These are phyloP conservation scores for Bombycilla garrulus DNA, from an alignment of 2,113 vertebrate species.

Conservation along the genomic window DNA sequence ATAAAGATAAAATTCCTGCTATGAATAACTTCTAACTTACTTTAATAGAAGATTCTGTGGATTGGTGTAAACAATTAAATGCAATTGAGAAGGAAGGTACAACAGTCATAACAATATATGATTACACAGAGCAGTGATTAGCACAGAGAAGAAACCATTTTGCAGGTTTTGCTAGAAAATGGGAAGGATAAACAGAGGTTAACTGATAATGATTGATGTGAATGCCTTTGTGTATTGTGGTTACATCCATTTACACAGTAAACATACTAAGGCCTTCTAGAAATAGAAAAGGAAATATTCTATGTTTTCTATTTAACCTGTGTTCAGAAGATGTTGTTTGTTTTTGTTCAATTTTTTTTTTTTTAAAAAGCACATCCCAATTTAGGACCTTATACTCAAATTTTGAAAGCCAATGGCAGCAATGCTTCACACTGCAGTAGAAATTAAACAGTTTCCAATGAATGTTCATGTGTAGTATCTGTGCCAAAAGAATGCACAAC, in stretches of 20 bases:
- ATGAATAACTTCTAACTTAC: neutral
- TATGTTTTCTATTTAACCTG: neutral
- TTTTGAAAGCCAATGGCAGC: neutral
- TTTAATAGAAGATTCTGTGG: neutral
- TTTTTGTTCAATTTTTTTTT: neutral
- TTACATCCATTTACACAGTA: neutral
- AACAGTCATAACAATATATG: neutral
- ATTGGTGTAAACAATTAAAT: neutral
- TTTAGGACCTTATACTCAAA: neutral
- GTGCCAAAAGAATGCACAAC: neutral
- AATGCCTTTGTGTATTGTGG: neutral
- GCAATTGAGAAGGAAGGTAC: neutral
- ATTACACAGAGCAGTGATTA: neutral
- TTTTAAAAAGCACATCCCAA: neutral
- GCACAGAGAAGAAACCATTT: neutral
- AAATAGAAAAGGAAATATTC: neutral
- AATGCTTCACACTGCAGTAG: neutral
- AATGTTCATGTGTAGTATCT: neutral
- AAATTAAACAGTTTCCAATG: neutral
- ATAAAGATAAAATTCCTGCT: neutral
- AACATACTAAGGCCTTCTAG: neutral
- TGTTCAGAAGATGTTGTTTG: neutral
- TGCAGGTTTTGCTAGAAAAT: neutral
- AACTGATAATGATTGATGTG: neutral
- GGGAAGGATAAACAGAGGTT: neutral